phyloP scores from a whole-genome alignment of 2,888 invertebrate species.

The Hypena proboscidalis region DNA sequence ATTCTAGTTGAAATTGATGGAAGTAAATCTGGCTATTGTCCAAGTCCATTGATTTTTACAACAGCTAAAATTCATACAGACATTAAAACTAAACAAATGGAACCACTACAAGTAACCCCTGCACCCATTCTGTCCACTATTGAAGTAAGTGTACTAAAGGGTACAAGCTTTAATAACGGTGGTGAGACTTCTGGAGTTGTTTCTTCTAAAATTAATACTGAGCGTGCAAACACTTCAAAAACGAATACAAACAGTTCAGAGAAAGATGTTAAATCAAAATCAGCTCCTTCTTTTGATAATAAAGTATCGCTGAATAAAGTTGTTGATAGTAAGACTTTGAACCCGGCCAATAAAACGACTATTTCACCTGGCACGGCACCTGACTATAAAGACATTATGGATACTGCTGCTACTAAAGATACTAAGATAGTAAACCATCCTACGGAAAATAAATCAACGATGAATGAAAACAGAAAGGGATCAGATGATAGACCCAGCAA shows the following conservation, averaged over 20 bases:
- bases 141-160: conserved; percentile 61
- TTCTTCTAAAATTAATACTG: conserved; percentile 35
- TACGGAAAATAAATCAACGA: conserved; percentile 6
- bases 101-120: conserved; percentile 70
- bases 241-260: conserved; percentile 22
- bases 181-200: conserved; percentile 37
- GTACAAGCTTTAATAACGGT: conserved; percentile 34
- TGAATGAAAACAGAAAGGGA: conserved; percentile 4
- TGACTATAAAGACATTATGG: conserved; percentile 5
- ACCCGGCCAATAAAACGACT: conserved; percentile 11
- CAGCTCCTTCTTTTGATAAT: not conserved
- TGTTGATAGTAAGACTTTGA: conserved; percentile 7
- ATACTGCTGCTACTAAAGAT: conserved; percentile 9
- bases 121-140: conserved; percentile 73
- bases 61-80: conserved; percentile 80
- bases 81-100: conserved; percentile 66
- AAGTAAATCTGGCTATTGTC: conserved; percentile 54
- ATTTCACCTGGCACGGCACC: conserved; percentile 1
- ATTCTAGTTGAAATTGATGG: conserved; percentile 69
- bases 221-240: conserved; percentile 22
- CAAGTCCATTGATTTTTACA: conserved; percentile 75
- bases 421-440: not conserved
- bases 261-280: conserved; percentile 16
- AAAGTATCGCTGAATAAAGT: conserved; percentile 9
- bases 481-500: conserved; percentile 3